A percentile compares a stretch with the other conserved stretches of the same genome.
Evolutionary conservation across 2,888 invertebrate genomes (phyloP).

Genomic region (Ischnus inquisitorius): DNA sequence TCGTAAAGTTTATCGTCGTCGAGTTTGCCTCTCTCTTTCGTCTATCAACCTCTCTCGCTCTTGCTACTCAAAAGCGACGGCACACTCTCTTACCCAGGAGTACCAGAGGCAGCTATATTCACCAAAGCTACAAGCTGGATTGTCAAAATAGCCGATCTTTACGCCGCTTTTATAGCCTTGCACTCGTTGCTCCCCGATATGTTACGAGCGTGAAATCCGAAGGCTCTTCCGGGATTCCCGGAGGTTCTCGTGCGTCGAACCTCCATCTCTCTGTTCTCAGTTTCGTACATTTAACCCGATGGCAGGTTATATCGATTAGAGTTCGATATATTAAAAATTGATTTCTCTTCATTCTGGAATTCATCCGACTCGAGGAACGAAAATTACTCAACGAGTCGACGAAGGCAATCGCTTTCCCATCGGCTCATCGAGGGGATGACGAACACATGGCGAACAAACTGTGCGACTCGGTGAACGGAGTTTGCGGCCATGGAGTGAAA

Average conservation of each 20-base stretch:
- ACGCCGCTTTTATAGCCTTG: constrained; percentile 81
- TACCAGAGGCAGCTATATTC: constrained; percentile 51
- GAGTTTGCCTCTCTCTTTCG: constrained; percentile 68
- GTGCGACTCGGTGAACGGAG: constrained; percentile 34
- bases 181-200: constrained; percentile 74
- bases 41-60: constrained; percentile 40
- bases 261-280: neutral
- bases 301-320: neutral
- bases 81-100: neutral
- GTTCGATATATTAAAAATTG: neutral
- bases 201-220: constrained; percentile 80
- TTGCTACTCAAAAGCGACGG: constrained; percentile 52
- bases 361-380: neutral
- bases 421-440: constrained; percentile 63
- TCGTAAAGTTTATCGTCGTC: constrained; percentile 83
- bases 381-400: neutral
- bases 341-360: constrained; percentile 7
- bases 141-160: constrained; percentile 85
- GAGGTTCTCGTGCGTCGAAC: constrained; percentile 31
- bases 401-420: constrained; percentile 39
- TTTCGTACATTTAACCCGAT: constrained; percentile 41
- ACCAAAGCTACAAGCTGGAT: constrained; percentile 72
- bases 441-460: constrained; percentile 84
- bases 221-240: constrained; percentile 76
- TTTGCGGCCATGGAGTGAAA: constrained; percentile 77